Base-by-base conservation (phyloP, 2,888 invertebrate genomes). In the Cephus spinipes region DNA sequence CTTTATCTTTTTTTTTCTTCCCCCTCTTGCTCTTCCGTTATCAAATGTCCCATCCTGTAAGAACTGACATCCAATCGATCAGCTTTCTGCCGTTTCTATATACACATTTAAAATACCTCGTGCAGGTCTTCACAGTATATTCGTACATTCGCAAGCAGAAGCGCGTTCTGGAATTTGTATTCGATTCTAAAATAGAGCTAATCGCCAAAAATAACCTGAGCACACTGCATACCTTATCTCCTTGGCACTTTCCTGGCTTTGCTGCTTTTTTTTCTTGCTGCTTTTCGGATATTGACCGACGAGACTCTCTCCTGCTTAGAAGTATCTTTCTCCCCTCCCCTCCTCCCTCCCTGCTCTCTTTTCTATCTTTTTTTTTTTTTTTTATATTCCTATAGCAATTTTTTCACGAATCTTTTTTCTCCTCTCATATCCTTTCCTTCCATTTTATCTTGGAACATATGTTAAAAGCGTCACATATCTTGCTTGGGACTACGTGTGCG, bases 181-280 rank as follows among this genome's bases (percentile, higher is more conserved):
- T 80, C 79, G 79, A 73, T 71, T 68, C 76, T 75, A 81, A 83
- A 83, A 82, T 83, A 82, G 80, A 78, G 55, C 81, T 81, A 81
- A 83, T 83, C 77, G 76, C 82, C 76, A 68, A 80, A 81, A 82
- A 83, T 83, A 83, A 81, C 80, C 81, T 15, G 75, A 75, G 68
- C 75, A 68, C 40, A 69, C 69, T 69, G 75, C 30, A 30, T 71
- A 32, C 71, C 32, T 71, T 71, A 71, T 71, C 71, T 30, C 71
- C 71, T 15, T 71, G 30, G 71, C 71, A 71, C 71, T 71, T 71
- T 6, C 55, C 68, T 40, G 40, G 15, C 15, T 40, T 40, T 33
- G 40, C 68, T n/a, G n/a, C n/a, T n/a, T n/a, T n/a, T n/a, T 55
- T 68, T 12, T 35, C 75, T 15, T 34, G 30, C 68, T 55, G 6